These are phyloP conservation scores for Actias luna DNA, from an alignment of 2,888 invertebrate species.

Conservation along the genomic window DNA sequence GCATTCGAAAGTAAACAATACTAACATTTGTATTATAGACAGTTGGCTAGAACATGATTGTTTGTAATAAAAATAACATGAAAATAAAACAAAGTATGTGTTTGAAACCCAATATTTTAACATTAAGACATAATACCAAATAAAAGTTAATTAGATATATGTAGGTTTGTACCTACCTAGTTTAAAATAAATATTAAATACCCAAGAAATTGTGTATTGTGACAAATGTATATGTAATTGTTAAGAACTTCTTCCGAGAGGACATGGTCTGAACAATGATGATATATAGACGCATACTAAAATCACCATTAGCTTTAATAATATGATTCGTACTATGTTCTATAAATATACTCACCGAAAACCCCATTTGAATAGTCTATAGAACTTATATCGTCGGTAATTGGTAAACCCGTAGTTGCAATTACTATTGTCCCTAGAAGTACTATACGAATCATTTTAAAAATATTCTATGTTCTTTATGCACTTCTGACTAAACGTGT, in stretches of 20 bases:
- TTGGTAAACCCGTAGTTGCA: slow-evolving; percentile 37
- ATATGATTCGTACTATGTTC: background rate
- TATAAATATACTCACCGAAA: background rate
- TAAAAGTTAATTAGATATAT: background rate
- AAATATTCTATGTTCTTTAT: slow-evolving; percentile 22
- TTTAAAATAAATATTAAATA: too few relatives aligned
- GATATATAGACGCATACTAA: too few relatives aligned
- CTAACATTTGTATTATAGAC: background rate
- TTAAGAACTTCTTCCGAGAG: too few relatives aligned
- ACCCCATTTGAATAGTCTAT: background rate
- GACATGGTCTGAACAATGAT: too few relatives aligned
- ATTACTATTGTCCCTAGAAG: slow-evolving; percentile 28
- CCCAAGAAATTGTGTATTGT: too few relatives aligned
- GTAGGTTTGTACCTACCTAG: too few relatives aligned
- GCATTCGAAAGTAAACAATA: background rate
- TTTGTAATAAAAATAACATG: too few relatives aligned
- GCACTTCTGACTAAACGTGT: background rate
- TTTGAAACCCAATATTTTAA: background rate
- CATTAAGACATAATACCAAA: background rate
- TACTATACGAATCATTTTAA: slow-evolving; percentile 25
- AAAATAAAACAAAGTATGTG: background rate
- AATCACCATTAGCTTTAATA: background rate
- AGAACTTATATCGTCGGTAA: slow-evolving; percentile 32
- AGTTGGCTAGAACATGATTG: background rate
- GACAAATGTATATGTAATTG: too few relatives aligned